Evolutionary conservation across 1,140 invertebrate species (phyloP).

Genomic region (Cyclina sinensis): DNA sequence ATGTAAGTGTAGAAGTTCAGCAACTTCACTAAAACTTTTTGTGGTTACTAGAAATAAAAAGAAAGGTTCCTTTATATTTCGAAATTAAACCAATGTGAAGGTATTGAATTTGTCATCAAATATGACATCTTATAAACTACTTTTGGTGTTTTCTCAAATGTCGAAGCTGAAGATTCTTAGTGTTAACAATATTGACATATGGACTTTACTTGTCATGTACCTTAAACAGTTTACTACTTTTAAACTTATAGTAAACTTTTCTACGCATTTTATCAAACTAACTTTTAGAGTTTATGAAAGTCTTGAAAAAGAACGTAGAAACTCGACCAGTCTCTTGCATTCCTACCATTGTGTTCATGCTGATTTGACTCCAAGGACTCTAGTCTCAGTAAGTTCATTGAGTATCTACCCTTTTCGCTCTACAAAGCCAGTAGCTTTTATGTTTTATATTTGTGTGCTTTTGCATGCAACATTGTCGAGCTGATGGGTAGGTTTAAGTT

Average conservation of each 20-base stretch:
- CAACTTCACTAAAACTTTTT: constrained; percentile 45
- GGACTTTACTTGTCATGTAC: background rate
- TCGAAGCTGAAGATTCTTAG: constrained; percentile 3
- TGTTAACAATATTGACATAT: constrained; percentile 45
- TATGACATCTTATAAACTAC: background rate
- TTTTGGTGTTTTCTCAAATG: background rate
- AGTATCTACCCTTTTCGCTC: too few relatives aligned
- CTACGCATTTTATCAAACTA: background rate
- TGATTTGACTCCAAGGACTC: too few relatives aligned
- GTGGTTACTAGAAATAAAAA: background rate
- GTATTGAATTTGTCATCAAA: constrained; percentile 52
- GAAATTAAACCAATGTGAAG: background rate
- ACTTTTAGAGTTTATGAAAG: too few relatives aligned
- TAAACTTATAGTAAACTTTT: constrained; percentile 16
- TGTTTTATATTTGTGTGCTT: too few relatives aligned
- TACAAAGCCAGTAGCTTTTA: too few relatives aligned
- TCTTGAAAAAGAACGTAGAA: too few relatives aligned
- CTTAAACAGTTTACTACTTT: constrained; percentile 14
- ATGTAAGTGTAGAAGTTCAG: constrained; percentile 4
- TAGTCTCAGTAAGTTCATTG: too few relatives aligned
- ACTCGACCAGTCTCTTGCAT: too few relatives aligned
- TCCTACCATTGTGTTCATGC: too few relatives aligned
- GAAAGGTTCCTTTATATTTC: background rate
- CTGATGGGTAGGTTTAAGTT: too few relatives aligned
- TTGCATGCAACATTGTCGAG: too few relatives aligned